A percentile compares a stretch with the other conserved stretches of the same genome.
These are phyloP conservation scores for Drosophila obscura DNA, from an alignment of 1,140 invertebrate genomes.

Conservation along the genomic window DNA sequence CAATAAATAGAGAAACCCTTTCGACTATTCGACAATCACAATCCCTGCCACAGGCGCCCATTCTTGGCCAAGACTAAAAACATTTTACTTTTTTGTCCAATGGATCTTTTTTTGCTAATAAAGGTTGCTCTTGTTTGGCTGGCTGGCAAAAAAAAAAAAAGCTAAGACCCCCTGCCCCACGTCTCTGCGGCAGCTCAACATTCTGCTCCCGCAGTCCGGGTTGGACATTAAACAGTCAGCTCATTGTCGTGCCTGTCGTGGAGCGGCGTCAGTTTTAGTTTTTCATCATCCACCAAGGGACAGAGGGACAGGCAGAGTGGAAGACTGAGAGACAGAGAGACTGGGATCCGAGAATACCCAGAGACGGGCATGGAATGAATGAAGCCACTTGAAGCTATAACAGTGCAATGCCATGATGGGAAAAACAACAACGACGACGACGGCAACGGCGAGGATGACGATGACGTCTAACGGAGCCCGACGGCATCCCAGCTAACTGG, in stretches of 20 bases:
- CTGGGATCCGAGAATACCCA: background rate
- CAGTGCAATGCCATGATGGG: conserved; percentile 54
- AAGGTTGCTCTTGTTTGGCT: conserved; percentile 71
- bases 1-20: conserved; percentile 76
- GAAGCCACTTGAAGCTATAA: conserved; percentile 74
- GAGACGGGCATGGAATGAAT: conserved; percentile 49
- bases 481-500: conserved; percentile 51
- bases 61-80: conserved; percentile 54
- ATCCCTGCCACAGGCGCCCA: conserved; percentile 49
- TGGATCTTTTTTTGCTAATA: conserved; percentile 60
- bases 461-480: conserved; percentile 43
- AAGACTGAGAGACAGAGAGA: conserved; percentile 22
- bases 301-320: conserved; percentile 1
- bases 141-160: conserved; percentile 38
- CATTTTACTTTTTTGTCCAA: conserved; percentile 29
- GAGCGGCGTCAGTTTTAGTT: conserved; percentile 68
- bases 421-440: conserved; percentile 36
- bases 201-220: conserved; percentile 7
- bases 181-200: too few species aligned
- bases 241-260: conserved; percentile 75
- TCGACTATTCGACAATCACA: conserved; percentile 57
- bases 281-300: conserved; percentile 48
- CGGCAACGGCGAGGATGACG: background rate
- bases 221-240: conserved; percentile 74
- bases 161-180: background rate